Evolutionary conservation across 1,140 invertebrate genomes (phyloP), one percentile per base, ranked within the genome.

Genomic region (Pogonus chalceus): DNA sequence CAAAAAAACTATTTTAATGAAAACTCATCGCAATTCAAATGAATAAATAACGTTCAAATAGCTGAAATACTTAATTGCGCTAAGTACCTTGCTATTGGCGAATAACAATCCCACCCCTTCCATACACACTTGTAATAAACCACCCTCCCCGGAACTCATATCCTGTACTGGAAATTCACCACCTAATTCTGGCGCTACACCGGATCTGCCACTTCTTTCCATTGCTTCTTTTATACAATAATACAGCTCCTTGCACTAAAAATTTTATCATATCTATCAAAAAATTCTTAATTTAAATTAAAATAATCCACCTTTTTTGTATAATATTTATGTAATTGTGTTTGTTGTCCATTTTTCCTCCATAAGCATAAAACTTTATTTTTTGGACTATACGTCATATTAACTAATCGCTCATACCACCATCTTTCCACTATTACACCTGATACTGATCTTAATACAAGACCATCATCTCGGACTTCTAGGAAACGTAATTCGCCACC

Each of bases 371-470:
- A 75, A 14, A 98, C 89, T 72, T 92, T 90, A 63, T 90, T 98
- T 75, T 98, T 98, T 0, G 96, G 97, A 62, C 94, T 96, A 70
- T 96, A 99, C 0, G 96, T 98, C 93, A 99, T 98, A 67, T 99
- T 99, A 10, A 99, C 94, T 20, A 99, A 76, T 51, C 95, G 78
- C 69, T 99, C 96, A 75, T 94, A 99, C 95, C 96, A 99, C 95
- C 96, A 99, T 70, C 89, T 78, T 69, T 99, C 96, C 48, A 96
- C 87, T 61, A 99, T 98, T 3, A 92, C 86, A 26, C 81, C 81
- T 69, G 67, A 61, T 59, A 71, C 96, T 37, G 92, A 92, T 53
- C 96, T 78, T 50, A 99, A 72, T 14, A 99, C 89, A 21, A 99
- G 79, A 10, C 96, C 96, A 71, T 99, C 96, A 69, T 99, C 95